Percentiles rank a stretch among this genome's conserved stretches.
phyloP scores from a whole-genome alignment of 2,113 vertebrate species.

The Oceanites oceanicus region DNA sequence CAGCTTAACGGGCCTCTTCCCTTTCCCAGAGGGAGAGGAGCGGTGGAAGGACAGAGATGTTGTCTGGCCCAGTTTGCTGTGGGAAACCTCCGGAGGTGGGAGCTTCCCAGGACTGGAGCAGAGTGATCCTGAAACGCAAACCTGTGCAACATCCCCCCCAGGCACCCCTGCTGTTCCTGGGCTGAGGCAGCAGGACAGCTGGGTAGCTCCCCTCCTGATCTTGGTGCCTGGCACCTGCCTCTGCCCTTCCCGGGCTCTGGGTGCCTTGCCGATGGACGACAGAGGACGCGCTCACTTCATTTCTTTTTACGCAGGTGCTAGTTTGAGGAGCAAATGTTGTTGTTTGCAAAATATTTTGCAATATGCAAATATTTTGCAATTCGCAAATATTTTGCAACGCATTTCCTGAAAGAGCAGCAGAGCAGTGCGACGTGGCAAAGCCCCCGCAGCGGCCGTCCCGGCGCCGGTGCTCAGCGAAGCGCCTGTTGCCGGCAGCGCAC shows the following conservation, averaged over 20 bases:
- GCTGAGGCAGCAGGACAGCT: accelerated
- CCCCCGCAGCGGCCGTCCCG: accelerated
- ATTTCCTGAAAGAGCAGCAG: background rate
- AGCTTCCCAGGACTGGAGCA: background rate
- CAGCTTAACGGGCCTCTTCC: background rate
- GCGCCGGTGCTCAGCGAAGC: accelerated
- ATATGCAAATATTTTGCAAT: background rate
- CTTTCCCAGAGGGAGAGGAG: background rate
- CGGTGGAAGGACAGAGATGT: background rate
- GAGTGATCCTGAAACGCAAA: background rate
- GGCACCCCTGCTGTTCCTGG: too few species aligned
- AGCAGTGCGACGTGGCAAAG: background rate
- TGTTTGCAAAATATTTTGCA: background rate
- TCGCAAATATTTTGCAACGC: background rate
- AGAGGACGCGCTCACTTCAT: background rate
- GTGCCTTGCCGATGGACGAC: background rate
- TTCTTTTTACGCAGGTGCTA: constrained; percentile 20
- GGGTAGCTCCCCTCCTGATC: too few species aligned
- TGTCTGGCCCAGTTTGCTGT: background rate
- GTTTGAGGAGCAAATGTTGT: background rate
- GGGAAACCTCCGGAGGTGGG: background rate
- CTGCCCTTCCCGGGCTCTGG: background rate
- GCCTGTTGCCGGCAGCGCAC: background rate
- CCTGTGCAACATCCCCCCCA: background rate
- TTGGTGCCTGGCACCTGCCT: background rate